Base-by-base conservation (phyloP, 2,113 vertebrate species). In the Reinhardtius hippoglossoides region DNA sequence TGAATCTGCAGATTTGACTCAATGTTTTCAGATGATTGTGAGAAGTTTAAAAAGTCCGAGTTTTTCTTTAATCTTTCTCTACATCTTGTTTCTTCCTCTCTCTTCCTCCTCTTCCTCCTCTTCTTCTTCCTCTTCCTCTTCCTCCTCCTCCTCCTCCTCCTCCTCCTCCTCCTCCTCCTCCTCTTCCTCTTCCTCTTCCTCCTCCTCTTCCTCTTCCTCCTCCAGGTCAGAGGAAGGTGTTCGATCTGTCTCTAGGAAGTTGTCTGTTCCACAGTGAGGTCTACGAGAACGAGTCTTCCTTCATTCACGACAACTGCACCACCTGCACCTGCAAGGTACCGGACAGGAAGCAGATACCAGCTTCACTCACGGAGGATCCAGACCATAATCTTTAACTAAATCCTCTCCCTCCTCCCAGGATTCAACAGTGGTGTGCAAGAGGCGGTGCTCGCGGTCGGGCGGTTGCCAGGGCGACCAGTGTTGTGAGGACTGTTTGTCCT, bases 161-260 rank as follows among this genome's bases (percentile, higher is more conserved):
- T 66, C 48, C 74, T 84, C 46, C 72, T 27, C 27, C 27, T 27
- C 27, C 27, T 27, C 27, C 5, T 27, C 27, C 27, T 27, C 27
- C 5, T 27, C 26, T 4, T 27, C 26, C n/a, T n/a, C n/a, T n/a
- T n/a, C n/a, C 2, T 24, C 23, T 24, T 24, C 23, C 23, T 24
- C 23, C 2, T 24, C 23, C 26, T 26, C 26, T 2, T 27, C 20
- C 7, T 46, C 37, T 9, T 68, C 54, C 48, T 66, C 48, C 74
- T 84, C 46, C 72, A 99, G 98, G 97, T 74, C 98, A 99, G 93
- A 96, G 98, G 92, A 98, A 97, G 91, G 98, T 99, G 83, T 99
- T 99, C 77, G 97, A 99, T 83, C 94, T 99, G 71, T 96, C 95
- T 0, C 94, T 95, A 78, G 97, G 98, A 83, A 99, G 97, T 91